phyloP scores from a whole-genome alignment of 2,888 invertebrate genomes.

The Noctua janthe region DNA sequence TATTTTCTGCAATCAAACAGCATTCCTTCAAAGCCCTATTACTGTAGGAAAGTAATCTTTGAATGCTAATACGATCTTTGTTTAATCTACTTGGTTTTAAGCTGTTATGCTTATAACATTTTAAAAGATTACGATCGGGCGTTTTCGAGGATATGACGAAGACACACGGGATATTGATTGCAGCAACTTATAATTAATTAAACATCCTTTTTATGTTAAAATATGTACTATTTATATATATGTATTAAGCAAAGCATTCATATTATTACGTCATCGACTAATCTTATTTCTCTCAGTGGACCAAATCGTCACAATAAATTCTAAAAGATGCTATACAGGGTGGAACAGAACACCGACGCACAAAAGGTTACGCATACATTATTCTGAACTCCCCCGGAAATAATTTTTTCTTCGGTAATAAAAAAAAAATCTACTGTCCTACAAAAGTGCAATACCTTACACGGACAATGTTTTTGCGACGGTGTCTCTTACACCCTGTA shows the following conservation, averaged over 20 bases:
- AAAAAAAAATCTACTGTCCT: too few relatives aligned
- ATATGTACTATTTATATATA: background rate
- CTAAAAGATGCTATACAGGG: background rate
- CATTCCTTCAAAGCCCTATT: background rate
- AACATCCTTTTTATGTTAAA: conserved; percentile 27
- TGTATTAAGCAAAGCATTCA: background rate
- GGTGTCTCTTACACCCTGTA: too few relatives aligned
- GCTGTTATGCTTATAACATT: background rate
- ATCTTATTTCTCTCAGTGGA: background rate
- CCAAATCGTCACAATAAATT: background rate
- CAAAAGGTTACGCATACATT: too few relatives aligned
- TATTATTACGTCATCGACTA: conserved; percentile 5
- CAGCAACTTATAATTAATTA: conserved; percentile 3
- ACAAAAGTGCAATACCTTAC: too few relatives aligned
- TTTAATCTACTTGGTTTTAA: background rate
- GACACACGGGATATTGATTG: conserved; percentile 45
- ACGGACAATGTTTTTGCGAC: too few relatives aligned
- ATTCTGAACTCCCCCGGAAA: too few relatives aligned
- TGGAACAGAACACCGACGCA: too few relatives aligned
- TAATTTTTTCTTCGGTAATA: too few relatives aligned
- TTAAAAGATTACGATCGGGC: background rate
- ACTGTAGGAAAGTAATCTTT: background rate
- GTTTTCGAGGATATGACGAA: conserved; percentile 56
- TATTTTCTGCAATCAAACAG: background rate
- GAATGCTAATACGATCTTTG: background rate